A percentile compares a stretch with the other conserved stretches of the same genome.
phyloP scores from a whole-genome alignment of 2,797 vertebrate species.

The Numenius phaeopus region DNA sequence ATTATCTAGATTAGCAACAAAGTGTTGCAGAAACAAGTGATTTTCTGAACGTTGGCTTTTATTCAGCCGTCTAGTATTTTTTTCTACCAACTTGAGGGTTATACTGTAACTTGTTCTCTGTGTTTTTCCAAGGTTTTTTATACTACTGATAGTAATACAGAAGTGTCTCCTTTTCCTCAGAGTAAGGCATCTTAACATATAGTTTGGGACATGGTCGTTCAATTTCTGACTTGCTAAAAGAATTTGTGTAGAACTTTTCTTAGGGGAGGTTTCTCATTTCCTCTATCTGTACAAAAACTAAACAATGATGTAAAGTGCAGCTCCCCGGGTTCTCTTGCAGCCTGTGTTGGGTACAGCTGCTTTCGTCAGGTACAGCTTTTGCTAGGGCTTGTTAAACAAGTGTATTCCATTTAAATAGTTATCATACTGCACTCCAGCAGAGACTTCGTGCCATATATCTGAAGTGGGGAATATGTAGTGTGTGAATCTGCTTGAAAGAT shows the following conservation, averaged over 20 bases:
- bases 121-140: not conserved
- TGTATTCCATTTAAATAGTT: not conserved
- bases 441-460: not conserved
- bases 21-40: not conserved
- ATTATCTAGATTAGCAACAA: not conserved
- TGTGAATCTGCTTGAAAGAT: not conserved
- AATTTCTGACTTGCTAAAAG: not conserved
- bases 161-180: not conserved
- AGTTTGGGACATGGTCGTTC: not conserved
- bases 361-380: not conserved
- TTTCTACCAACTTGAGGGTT: not conserved
- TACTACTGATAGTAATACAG: not conserved
- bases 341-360: not conserved
- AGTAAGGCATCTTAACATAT: not conserved
- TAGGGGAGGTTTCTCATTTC: not conserved
- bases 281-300: not conserved
- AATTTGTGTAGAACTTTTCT: not conserved
- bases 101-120: not conserved
- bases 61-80: not conserved
- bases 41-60: not conserved
- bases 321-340: not conserved
- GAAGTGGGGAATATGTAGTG: not conserved
- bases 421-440: not conserved
- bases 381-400: not conserved
- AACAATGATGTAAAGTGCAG: not conserved